These are phyloP conservation scores for Heteromyza rotundicornis DNA, from an alignment of 2,888 invertebrate species.

Conservation along the genomic window DNA sequence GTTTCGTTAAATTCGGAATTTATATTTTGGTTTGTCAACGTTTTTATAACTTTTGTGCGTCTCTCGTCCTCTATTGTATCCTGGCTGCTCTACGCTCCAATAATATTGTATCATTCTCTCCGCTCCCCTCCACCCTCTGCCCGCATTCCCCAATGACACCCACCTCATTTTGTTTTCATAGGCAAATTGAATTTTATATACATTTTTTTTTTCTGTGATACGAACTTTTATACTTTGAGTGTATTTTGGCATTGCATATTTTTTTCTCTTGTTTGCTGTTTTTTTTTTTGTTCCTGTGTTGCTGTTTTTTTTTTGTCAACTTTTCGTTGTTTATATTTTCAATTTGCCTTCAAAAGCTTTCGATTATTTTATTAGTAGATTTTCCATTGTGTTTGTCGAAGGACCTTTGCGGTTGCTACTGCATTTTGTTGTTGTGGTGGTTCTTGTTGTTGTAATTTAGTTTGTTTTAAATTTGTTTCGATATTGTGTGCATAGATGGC, in stretches of 20 bases:
- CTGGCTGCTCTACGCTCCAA: no score
- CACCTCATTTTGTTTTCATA: no score
- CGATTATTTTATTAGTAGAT: conserved; percentile 51
- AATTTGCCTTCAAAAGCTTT: conserved; percentile 56
- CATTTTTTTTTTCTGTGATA: no score
- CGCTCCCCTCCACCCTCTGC: no score
- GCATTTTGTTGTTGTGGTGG: not conserved
- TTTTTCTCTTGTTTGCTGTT: not conserved
- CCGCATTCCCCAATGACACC: no score
- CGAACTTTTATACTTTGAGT: no score
- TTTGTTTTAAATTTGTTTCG: not conserved
- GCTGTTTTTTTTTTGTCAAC: conserved; percentile 25
- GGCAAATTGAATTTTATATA: not conserved
- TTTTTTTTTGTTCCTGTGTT: conserved; percentile 12
- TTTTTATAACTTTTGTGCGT: not conserved
- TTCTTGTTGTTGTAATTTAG: not conserved
- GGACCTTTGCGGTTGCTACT: not conserved
- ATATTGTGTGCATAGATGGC: not conserved
- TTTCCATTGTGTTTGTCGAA: conserved; percentile 24
- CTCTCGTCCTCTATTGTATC: not conserved
- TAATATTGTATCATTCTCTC: no score
- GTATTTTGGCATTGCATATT: no score
- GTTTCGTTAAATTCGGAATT: conserved; percentile 22
- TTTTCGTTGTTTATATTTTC: conserved; percentile 50
- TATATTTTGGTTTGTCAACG: conserved; percentile 14